These are phyloP conservation scores for Semibalanus balanoides DNA, from an alignment of 1,140 invertebrate genomes.

Conservation along the genomic window DNA sequence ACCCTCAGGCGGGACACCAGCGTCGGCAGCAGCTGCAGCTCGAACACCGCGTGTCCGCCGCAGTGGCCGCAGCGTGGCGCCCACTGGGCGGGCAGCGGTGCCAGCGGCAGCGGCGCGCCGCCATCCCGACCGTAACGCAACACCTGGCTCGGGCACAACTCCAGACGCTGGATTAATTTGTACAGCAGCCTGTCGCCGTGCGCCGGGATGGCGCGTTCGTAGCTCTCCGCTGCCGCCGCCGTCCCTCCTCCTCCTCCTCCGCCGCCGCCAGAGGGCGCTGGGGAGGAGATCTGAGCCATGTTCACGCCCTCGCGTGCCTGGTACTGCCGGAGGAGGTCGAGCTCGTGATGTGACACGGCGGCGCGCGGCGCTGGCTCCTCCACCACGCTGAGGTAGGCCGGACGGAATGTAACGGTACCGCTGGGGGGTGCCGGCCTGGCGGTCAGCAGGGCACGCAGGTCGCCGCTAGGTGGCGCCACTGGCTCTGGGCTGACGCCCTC, in stretches of 20 bases:
- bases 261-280: too few species aligned
- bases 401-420: constrained; percentile 5
- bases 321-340: constrained; percentile 16
- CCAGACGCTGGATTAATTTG: constrained; percentile 53
- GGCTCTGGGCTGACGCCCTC: constrained; percentile 13
- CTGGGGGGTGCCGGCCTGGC: neutral
- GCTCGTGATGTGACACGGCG: constrained; percentile 13
- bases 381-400: constrained; percentile 17
- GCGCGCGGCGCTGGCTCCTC: constrained; percentile 16
- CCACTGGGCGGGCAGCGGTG: constrained; percentile 38
- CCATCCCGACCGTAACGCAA: constrained; percentile 57
- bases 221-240: constrained; percentile 39
- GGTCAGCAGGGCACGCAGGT: neutral
- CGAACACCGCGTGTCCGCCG: constrained; percentile 51
- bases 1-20: constrained; percentile 53
- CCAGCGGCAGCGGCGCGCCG: constrained; percentile 41
- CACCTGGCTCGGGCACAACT: constrained; percentile 61
- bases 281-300: neutral
- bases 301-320: constrained; percentile 3
- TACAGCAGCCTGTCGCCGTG: constrained; percentile 71
- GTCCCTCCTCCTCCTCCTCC: constrained; percentile 21
- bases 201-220: constrained; percentile 56
- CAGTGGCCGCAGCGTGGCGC: constrained; percentile 49
- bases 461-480: neutral
- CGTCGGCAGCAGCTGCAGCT: constrained; percentile 63